Evolutionary conservation across 2,797 vertebrate genomes (phyloP).

Genomic region (Synanceia verrucosa): DNA sequence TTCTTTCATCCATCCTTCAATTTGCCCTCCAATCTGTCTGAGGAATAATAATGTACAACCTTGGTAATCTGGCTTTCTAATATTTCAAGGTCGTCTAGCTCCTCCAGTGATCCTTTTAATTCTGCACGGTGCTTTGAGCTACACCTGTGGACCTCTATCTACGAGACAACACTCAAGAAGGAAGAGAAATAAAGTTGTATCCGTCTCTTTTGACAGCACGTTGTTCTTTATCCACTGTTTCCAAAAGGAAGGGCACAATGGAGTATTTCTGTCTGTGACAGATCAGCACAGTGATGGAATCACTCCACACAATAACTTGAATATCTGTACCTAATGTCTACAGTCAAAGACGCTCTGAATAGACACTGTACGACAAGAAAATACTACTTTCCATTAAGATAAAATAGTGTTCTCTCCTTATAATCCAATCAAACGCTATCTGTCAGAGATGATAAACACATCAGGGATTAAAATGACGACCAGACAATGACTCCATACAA

Average conservation of each 20-base stretch:
- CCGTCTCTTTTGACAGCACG: neutral
- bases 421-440: conserved; percentile 6
- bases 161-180: neutral
- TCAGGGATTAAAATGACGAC: neutral
- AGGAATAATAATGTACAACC: conserved; percentile 68
- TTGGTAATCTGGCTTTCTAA: conserved; percentile 53
- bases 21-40: conserved; percentile 36
- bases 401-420: conserved; percentile 1
- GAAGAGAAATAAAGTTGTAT: conserved; percentile 15
- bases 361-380: neutral
- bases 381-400: neutral
- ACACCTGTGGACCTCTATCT: conserved; percentile 13
- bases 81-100: conserved; percentile 65
- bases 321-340: conserved; percentile 6
- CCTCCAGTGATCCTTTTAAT: conserved; percentile 37
- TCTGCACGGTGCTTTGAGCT: conserved; percentile 11
- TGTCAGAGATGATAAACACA: conserved; percentile 8
- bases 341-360: conserved; percentile 2
- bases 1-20: conserved; percentile 61
- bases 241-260: neutral
- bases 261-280: neutral
- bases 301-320: neutral
- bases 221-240: conserved; percentile 9
- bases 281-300: conserved; percentile 5
- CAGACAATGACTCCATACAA: neutral